Evolutionary conservation across 2,888 invertebrate species (phyloP).

Genomic region (Tinea trinotella): DNA sequence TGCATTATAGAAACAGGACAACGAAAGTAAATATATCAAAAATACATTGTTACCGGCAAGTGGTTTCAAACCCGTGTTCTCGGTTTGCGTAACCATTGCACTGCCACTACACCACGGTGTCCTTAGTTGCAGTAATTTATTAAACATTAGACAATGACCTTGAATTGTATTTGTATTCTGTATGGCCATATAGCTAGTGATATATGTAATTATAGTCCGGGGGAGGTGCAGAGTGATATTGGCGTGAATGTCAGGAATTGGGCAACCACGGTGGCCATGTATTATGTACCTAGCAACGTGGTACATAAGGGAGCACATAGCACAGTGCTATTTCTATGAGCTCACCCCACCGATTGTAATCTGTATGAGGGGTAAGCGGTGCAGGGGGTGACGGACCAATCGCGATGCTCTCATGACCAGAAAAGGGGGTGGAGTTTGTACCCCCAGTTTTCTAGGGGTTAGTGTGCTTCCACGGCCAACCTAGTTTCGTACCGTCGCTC

Average conservation of each 20-base stretch:
- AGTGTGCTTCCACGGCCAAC: constrained; percentile 73
- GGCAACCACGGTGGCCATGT: constrained; percentile 34
- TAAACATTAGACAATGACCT: too few species aligned
- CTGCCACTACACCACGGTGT: too few species aligned
- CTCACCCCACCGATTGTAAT: constrained; percentile 72
- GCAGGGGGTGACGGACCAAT: constrained; percentile 58
- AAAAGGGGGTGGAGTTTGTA: constrained; percentile 72
- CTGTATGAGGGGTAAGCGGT: constrained; percentile 66
- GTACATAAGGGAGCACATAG: constrained; percentile 53
- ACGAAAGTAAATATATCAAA: too few species aligned
- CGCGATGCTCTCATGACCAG: constrained; percentile 68
- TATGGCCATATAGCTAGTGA: too few species aligned
- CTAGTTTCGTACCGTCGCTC: constrained; percentile 55
- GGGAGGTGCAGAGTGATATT: not conserved
- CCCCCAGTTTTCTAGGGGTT: constrained; percentile 74
- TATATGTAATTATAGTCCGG: not conserved
- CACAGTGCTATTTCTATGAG: constrained; percentile 63
- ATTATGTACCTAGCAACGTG: constrained; percentile 21
- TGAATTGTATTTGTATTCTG: too few species aligned
- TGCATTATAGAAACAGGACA: too few species aligned
- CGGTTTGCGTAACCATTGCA: too few species aligned
- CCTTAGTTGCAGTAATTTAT: too few species aligned
- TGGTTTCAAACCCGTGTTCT: too few species aligned
- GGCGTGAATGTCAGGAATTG: constrained; percentile 58
- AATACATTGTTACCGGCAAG: too few species aligned